A percentile compares a stretch with the other conserved stretches of the same genome.
These are phyloP conservation scores for Turnix velox DNA, from an alignment of 2,113 vertebrate species.

Conservation along the genomic window DNA sequence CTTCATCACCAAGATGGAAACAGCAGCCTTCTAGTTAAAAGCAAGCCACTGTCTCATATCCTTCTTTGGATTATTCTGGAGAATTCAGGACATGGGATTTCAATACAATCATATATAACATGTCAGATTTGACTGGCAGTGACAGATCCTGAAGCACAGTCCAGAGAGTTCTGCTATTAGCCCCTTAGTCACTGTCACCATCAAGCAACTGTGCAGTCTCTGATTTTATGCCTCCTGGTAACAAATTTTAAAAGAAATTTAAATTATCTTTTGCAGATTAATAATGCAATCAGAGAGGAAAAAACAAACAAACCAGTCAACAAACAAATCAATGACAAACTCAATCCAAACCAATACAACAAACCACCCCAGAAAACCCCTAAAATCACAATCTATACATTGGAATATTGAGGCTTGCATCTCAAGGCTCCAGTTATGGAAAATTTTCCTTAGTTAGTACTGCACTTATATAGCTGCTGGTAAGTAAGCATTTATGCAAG, in stretches of 20 bases:
- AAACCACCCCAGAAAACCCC: not conserved
- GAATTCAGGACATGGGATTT: too few species aligned
- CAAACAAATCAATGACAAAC: not conserved
- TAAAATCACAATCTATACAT: not conserved
- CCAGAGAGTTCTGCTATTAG: too few species aligned
- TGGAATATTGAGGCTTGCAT: not conserved
- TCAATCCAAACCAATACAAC: not conserved
- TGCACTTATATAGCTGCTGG: not conserved
- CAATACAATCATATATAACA: too few species aligned
- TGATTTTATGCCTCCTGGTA: too few species aligned
- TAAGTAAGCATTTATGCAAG: not conserved
- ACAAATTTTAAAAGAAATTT: not conserved
- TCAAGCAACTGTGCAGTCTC: too few species aligned
- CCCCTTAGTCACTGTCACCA: too few species aligned
- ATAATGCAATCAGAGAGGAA: not conserved
- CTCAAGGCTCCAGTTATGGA: not conserved
- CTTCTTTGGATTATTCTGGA: too few species aligned
- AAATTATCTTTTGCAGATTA: not conserved
- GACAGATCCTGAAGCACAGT: too few species aligned
- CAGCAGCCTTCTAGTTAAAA: too few species aligned
- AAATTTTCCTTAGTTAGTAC: not conserved
- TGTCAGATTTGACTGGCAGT: too few species aligned
- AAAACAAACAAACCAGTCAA: not conserved
- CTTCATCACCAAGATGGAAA: too few species aligned
- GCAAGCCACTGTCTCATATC: too few species aligned